Evolutionary conservation across 2,888 invertebrate species (phyloP).

Genomic region (Andricus quercusramuli): DNA sequence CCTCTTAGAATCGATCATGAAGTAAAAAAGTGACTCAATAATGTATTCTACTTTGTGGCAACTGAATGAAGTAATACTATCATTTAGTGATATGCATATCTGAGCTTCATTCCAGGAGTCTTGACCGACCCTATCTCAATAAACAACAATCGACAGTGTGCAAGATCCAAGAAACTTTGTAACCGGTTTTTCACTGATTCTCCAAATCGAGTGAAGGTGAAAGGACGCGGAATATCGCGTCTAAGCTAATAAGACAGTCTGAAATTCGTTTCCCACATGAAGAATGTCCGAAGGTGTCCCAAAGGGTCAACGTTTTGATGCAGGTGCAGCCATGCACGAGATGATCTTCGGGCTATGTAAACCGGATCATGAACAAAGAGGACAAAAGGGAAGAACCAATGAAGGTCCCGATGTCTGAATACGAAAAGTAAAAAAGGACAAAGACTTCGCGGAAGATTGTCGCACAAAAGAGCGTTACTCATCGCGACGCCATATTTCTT

Average conservation of each 20-base stretch:
- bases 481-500: slow-evolving; percentile 39
- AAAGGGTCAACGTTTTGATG: slow-evolving; percentile 37
- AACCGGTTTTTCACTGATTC: slow-evolving; percentile 21
- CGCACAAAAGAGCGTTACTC: slow-evolving; percentile 36
- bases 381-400: slow-evolving; percentile 15
- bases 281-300: slow-evolving; percentile 32
- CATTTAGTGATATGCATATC: too few species aligned
- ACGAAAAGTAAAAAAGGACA: slow-evolving; percentile 28
- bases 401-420: slow-evolving; percentile 36
- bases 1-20: too few species aligned
- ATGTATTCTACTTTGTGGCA: background rate
- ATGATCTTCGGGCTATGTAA: slow-evolving; percentile 37
- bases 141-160: background rate
- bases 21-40: too few species aligned
- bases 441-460: slow-evolving; percentile 38
- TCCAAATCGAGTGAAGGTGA: slow-evolving; percentile 8
- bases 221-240: background rate
- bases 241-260: slow-evolving; percentile 11
- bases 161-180: background rate
- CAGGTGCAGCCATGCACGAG: slow-evolving; percentile 27
- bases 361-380: slow-evolving; percentile 37
- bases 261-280: slow-evolving; percentile 28
- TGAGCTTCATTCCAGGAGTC: background rate
- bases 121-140: background rate
- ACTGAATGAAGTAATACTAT: background rate